Evolutionary conservation across 2,797 vertebrate genomes (phyloP), one percentile per base, ranked within the genome.

Genomic region (Nannoperca obscura): DNA sequence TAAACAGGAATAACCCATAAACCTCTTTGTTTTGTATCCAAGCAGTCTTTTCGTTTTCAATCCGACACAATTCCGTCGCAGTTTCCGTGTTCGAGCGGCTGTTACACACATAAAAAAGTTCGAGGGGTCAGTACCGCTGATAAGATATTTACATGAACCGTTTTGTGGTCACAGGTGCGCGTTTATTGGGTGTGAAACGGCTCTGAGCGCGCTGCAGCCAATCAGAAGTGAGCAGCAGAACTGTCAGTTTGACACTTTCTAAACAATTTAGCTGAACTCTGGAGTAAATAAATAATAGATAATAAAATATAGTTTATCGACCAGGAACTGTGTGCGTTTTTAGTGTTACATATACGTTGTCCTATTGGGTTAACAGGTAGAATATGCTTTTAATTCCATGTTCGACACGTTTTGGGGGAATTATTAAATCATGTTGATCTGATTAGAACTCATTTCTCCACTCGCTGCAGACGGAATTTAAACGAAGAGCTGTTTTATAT

Each of bases 91-190:
- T 27, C 2, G 5, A 10, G 7, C 50, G 36, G 42, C 40, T 15
- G 36, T 58, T 64, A 32, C 3, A 4, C 3, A 32, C 3, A 1
- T 12, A 3, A 42, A 27, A 24, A 42, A 7, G 0, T 2, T 9
- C 1, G 2, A n/a, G 17, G 4, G 30, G 32, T 19, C 3, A 14
- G 17, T 52, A 54, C 77, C 74, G 58, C 7, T 22, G 27, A 30
- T 19, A 46, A 20, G 7, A 40, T 40, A 74, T 80, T 84, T 84
- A 32, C 40, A 70, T 70, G 2, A 81, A 73, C 74, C 42, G 76
- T 12, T 63, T 38, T 67, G 72, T 42, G 52, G 76, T 49, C 44
- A 66, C 85, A 87, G 74, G 69, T 87, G 78, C 14, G 49, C 5
- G 17, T 68, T 42, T 59, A 77, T 81, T 52, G 68, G 42, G 27